phyloP scores from a whole-genome alignment of 2,888 invertebrate genomes.

The Monochamus alternatus region DNA sequence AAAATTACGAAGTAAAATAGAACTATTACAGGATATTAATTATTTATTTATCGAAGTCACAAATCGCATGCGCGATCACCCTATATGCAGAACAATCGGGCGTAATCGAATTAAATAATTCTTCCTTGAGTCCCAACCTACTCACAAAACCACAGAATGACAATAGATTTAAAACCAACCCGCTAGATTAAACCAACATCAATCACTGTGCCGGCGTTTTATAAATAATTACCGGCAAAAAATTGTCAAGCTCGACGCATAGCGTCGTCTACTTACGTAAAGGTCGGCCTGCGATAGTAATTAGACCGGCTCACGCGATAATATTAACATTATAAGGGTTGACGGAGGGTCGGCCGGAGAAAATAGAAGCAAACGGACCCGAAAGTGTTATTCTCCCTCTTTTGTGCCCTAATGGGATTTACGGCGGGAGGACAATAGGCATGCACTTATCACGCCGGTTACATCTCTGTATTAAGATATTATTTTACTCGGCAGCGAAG shows the following conservation, averaged over 20 bases:
- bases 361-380: constrained; percentile 6
- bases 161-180: neutral
- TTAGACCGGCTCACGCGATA: constrained; percentile 34
- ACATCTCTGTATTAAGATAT: constrained; percentile 2
- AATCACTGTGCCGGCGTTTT: constrained; percentile 24
- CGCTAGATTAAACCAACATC: constrained; percentile 26
- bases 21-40: too few species aligned
- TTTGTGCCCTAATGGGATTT: constrained; percentile 10
- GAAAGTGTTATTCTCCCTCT: constrained; percentile 10
- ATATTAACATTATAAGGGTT: constrained; percentile 34
- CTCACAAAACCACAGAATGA: neutral
- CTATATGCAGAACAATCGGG: neutral
- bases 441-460: neutral
- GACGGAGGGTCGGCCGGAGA: constrained; percentile 6
- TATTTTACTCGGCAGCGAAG: neutral
- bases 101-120: constrained; percentile 4
- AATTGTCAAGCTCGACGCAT: neutral
- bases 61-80: too few species aligned
- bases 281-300: constrained; percentile 31
- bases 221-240: constrained; percentile 32
- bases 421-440: neutral
- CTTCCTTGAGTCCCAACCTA: neutral
- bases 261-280: constrained; percentile 15
- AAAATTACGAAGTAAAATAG: too few species aligned
- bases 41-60: too few species aligned